A percentile compares a stretch with the other conserved stretches of the same genome.
Conservation (phyloP, 1,140 invertebrate genomes). For the Triops longicaudatus region DNA sequence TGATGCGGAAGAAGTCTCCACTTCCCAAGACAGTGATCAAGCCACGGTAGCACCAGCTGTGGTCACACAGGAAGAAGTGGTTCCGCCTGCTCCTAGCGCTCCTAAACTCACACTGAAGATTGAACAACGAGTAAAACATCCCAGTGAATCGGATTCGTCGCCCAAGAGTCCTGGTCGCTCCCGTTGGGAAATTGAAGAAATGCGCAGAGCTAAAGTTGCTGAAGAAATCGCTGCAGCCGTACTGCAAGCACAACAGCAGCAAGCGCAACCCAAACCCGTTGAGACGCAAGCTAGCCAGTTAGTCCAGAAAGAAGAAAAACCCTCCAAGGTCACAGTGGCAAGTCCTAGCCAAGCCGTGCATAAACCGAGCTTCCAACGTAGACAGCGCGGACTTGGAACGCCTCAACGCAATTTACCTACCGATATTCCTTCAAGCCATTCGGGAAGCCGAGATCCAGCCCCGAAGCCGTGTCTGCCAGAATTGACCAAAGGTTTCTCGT, state of each 20-base stretch:
- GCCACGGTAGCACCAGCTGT: not conserved
- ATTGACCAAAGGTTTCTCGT: not conserved
- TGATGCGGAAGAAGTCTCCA: constrained; percentile 23
- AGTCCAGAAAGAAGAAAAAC: not conserved
- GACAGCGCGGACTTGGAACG: constrained; percentile 19
- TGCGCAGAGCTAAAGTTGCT: not conserved
- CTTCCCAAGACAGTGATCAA: constrained; percentile 18
- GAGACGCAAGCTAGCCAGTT: not conserved
- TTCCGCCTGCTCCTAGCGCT: not conserved
- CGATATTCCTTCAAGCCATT: constrained; percentile 4
- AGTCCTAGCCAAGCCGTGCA: not conserved
- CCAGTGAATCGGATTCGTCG: constrained; percentile 1
- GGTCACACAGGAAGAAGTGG: not conserved
- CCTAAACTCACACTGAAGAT: constrained; percentile 16
- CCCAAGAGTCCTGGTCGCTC: constrained; percentile 23
- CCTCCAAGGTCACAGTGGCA: not conserved
- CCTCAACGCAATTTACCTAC: not conserved
- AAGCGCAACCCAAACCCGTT: not conserved
- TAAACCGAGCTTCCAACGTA: constrained; percentile 1
- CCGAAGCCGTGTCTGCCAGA: not conserved
- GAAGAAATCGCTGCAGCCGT: not conserved
- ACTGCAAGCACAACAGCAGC: not conserved
- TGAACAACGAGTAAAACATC: not conserved
- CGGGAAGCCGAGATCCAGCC: constrained; percentile 16
- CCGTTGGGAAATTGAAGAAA: constrained; percentile 26